These are phyloP conservation scores for Monarcha castaneiventris DNA, from an alignment of 2,113 vertebrate genomes.

Conservation along the genomic window DNA sequence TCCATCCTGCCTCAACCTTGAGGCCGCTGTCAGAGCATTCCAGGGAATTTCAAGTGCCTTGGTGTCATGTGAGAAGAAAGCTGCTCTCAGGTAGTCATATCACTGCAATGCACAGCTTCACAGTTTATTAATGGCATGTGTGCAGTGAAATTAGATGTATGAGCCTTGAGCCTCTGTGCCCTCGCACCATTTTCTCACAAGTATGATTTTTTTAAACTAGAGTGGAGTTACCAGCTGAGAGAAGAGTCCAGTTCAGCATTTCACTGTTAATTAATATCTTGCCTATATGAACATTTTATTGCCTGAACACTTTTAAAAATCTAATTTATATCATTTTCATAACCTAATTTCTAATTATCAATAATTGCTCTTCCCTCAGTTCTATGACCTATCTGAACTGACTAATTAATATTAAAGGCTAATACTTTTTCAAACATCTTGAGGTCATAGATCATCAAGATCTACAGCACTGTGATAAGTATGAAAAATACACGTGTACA, in stretches of 20 bases:
- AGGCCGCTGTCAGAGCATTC: background rate
- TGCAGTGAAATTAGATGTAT: background rate
- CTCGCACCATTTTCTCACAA: background rate
- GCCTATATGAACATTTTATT: background rate
- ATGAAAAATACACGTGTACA: rapidly evolving
- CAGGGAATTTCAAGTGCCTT: background rate
- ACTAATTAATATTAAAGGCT: background rate
- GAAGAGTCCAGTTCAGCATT: background rate
- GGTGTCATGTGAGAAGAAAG: background rate
- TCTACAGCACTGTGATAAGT: background rate
- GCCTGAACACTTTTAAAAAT: background rate
- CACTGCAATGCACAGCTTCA: background rate
- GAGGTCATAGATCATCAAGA: background rate
- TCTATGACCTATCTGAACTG: background rate
- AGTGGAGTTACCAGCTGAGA: background rate
- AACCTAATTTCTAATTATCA: background rate
- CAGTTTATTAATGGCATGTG: background rate
- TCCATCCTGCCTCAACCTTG: background rate
- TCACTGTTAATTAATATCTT: background rate
- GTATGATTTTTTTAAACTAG: background rate
- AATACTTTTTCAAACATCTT: background rate
- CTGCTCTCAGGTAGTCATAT: background rate
- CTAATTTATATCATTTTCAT: background rate
- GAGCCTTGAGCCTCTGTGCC: background rate
- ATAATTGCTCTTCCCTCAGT: background rate